Conservation (phyloP, 1,140 invertebrate species). For the Drosophila sulfurigaster region DNA sequence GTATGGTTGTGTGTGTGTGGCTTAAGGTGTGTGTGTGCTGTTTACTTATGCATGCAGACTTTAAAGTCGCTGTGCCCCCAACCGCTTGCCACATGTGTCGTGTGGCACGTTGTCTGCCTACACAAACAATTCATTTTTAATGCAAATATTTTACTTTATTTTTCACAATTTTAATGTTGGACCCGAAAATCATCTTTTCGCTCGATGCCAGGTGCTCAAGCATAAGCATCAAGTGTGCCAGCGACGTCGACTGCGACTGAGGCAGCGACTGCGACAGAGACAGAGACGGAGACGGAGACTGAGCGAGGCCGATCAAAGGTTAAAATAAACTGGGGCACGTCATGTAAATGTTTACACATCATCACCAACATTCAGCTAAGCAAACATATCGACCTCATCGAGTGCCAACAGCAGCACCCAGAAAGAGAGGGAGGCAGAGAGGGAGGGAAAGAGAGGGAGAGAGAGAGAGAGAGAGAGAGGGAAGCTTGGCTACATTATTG, state of each 20-base stretch:
- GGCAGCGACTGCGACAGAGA: slow-evolving; percentile 5
- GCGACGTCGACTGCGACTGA: slow-evolving; percentile 2
- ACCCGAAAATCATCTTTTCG: slow-evolving; percentile 26
- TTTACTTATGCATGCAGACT: slow-evolving; percentile 56
- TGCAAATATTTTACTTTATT: slow-evolving; percentile 76
- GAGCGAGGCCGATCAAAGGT: slow-evolving; percentile 71
- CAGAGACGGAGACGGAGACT: neutral
- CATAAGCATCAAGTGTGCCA: slow-evolving; percentile 23
- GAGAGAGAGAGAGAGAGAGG: neutral
- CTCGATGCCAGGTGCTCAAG: slow-evolving; percentile 46
- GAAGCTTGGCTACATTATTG: slow-evolving; percentile 64
- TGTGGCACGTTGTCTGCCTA: slow-evolving; percentile 56
- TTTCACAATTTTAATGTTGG: slow-evolving; percentile 50
- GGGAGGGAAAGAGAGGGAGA: neutral
- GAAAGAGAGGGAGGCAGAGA: neutral
- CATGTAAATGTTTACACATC: slow-evolving; percentile 84
- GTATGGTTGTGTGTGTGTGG: slow-evolving; percentile 21
- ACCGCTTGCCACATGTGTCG: slow-evolving; percentile 20
- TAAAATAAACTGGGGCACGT: slow-evolving; percentile 83
- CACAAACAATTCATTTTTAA: slow-evolving; percentile 83
- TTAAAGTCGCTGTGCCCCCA: slow-evolving; percentile 49
- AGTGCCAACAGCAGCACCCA: slow-evolving; percentile 9
- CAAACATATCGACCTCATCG: slow-evolving; percentile 83
- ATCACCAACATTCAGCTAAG: slow-evolving; percentile 84
- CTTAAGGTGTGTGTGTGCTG: slow-evolving; percentile 37